Base-by-base conservation (phyloP, 2,113 vertebrate species). In the Limnothrissa miodon region DNA sequence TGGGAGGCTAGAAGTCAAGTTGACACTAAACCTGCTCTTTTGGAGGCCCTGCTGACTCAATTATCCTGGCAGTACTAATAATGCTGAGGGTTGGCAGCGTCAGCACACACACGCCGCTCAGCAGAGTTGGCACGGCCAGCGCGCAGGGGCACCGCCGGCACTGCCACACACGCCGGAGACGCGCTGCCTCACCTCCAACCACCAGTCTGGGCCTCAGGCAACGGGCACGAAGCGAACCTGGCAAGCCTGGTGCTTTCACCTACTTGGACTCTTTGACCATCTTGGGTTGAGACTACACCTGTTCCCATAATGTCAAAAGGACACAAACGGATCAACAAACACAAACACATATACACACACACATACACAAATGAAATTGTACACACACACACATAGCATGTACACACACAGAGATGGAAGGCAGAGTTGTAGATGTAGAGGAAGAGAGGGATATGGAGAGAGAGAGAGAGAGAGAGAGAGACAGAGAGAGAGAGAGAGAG, bases 311-410 rank as follows among this genome's bases (percentile, higher is more conserved):
- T 4, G 66, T 74, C 29, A 74, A 29, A 17, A 74, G 7, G 8
- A 66, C 59, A 66, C 59, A 66, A 23, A 11, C 23, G 29, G 45
- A 46, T 13, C 7, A 23, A 66, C 56, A 48, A 19, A 82, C 39
- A 15, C 45, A 78, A 59, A 79, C n/a, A 23, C 78, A 42, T 62
- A 79, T 44, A 78, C 80, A 80, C 83, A 36, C 5, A 82, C 79
- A 36, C 45, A 51, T 9, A 13, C 44, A 80, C 79, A 80, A n/a
- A n/a, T n/a, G n/a, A n/a, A n/a, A n/a, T n/a, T n/a, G n/a, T n/a
- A n/a, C n/a, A n/a, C n/a, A n/a, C n/a, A n/a, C n/a, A n/a, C n/a
- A n/a, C n/a, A n/a, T n/a, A n/a, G n/a, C n/a, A n/a, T n/a, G n/a
- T n/a, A n/a, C n/a, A n/a, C n/a, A n/a, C n/a, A n/a, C n/a, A n/a